Evolutionary conservation across 2,888 invertebrate genomes (phyloP).

Genomic region (Epinotia brunnichana): DNA sequence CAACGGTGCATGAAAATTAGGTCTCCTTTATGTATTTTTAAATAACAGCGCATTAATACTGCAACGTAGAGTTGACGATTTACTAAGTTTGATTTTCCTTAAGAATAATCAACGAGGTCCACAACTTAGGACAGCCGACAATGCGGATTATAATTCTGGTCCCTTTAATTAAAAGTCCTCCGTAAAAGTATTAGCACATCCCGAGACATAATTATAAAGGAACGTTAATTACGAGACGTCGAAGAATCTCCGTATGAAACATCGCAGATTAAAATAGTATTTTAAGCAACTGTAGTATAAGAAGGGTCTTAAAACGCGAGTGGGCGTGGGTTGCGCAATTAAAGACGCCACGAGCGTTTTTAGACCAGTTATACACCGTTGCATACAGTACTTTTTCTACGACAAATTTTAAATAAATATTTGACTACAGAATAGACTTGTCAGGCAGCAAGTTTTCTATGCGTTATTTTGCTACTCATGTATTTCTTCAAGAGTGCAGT

Average conservation of each 20-base stretch:
- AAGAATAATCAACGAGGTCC: constrained; percentile 17
- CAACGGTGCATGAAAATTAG: neutral
- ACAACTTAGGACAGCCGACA: neutral
- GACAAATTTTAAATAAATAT: too few relatives aligned
- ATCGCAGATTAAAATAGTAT: neutral
- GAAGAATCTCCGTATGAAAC: constrained; percentile 47
- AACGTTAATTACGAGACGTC: constrained; percentile 77
- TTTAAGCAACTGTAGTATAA: too few relatives aligned
- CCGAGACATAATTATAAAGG: constrained; percentile 23
- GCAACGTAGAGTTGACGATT: neutral
- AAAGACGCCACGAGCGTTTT: too few relatives aligned
- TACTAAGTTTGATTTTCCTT: constrained; percentile 10
- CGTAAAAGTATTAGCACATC: constrained; percentile 33
- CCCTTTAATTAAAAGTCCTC: constrained; percentile 28
- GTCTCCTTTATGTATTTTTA: neutral
- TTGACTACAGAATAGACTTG: too few relatives aligned
- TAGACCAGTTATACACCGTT: too few relatives aligned
- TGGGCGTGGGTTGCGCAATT: too few relatives aligned
- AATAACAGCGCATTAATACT: neutral
- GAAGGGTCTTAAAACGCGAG: too few relatives aligned
- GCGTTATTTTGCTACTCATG: too few relatives aligned
- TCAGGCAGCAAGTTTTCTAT: too few relatives aligned
- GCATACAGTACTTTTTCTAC: too few relatives aligned
- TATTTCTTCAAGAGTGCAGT: too few relatives aligned
- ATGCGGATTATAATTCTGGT: constrained; percentile 15